phyloP scores from a whole-genome alignment of 1,140 invertebrate species.

The Macrobrachium rosenbergii region DNA sequence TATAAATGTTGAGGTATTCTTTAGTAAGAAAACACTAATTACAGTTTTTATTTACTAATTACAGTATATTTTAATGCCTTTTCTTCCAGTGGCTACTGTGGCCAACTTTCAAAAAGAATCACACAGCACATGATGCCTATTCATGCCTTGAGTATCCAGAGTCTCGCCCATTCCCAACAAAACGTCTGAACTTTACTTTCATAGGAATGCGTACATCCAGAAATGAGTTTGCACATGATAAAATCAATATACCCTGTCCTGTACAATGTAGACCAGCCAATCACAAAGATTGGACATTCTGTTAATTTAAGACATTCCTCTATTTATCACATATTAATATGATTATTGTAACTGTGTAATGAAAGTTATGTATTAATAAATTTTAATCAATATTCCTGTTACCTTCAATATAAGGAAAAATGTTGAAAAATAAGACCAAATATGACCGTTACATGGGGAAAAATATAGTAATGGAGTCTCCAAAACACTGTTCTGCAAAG shows the following conservation, averaged over 20 bases:
- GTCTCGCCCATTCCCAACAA: constrained; percentile 47
- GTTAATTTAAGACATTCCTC: not conserved
- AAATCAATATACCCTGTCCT: constrained; percentile 29
- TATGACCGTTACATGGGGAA: no score
- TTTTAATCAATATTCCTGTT: no score
- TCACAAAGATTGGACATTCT: constrained; percentile 45
- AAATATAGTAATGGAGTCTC: no score
- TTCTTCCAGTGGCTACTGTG: constrained; percentile 40
- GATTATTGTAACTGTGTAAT: no score
- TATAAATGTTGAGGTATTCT: not conserved
- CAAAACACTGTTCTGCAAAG: no score
- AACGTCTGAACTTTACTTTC: constrained; percentile 28
- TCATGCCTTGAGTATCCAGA: constrained; percentile 32
- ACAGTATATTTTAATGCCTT: not conserved
- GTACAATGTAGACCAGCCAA: constrained; percentile 26
- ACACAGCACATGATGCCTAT: constrained; percentile 49
- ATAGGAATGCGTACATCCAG: constrained; percentile 42
- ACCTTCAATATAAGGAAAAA: no score
- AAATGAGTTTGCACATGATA: not conserved
- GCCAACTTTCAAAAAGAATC: constrained; percentile 39
- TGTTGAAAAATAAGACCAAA: no score
- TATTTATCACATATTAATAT: no score
- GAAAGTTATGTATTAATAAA: no score
- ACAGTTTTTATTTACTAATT: no score
- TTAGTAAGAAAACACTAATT: no score